Conservation (phyloP, 2,888 invertebrate genomes). For the Druceiella hillmani region DNA sequence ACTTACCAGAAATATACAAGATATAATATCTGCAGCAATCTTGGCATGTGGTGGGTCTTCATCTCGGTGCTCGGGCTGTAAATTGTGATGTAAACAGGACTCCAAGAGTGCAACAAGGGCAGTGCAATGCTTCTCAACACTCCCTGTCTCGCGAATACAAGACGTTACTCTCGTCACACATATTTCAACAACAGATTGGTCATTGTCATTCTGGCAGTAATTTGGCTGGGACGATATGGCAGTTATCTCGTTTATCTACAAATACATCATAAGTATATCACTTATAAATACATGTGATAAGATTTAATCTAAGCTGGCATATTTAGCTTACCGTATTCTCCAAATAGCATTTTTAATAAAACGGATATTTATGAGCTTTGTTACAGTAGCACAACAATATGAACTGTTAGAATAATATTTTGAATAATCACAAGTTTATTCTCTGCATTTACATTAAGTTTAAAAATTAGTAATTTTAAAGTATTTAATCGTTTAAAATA, state of each 20-base stretch:
- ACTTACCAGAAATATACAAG: slow-evolving; percentile 87
- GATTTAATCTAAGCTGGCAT: no score
- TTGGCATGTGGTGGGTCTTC: slow-evolving; percentile 95
- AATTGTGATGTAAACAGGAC: slow-evolving; percentile 83
- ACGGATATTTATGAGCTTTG: no score
- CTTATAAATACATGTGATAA: no score
- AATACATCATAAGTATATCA: slow-evolving; percentile 24
- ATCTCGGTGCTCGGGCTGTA: slow-evolving; percentile 69
- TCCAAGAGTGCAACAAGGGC: slow-evolving; percentile 80
- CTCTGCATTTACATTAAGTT: no score
- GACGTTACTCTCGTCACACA: slow-evolving; percentile 88
- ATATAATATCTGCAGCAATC: slow-evolving; percentile 92
- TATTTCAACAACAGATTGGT: slow-evolving; percentile 93
- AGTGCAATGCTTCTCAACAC: slow-evolving; percentile 80
- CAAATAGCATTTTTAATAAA: no score
- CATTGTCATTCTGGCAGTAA: slow-evolving; percentile 82
- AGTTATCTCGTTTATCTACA: slow-evolving; percentile 65
- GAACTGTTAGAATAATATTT: no score
- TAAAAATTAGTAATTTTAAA: no score
- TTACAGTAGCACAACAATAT: no score
- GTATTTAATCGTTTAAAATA: no score
- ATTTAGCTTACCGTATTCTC: no score
- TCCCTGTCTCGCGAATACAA: slow-evolving; percentile 84
- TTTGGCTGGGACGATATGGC: slow-evolving; percentile 78
- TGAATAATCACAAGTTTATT: no score